Evolutionary conservation across 2,888 invertebrate genomes (phyloP).

Genomic region (Rhorus exstirpatorius): DNA sequence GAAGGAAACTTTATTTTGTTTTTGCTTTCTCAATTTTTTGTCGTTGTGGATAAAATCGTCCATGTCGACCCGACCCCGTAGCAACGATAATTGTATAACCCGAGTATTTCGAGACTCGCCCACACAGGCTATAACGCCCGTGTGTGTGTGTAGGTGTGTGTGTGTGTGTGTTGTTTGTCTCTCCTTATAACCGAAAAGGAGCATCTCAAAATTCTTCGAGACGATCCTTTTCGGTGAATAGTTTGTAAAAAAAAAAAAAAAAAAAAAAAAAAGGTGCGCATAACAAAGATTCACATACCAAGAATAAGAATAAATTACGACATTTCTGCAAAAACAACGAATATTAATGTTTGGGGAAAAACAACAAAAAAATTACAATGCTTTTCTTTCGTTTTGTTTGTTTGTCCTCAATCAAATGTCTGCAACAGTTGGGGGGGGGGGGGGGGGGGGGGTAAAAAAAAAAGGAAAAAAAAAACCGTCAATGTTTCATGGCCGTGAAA

Average conservation of each 20-base stretch:
- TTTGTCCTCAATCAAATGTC: conserved; percentile 51
- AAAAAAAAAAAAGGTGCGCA: conserved; percentile 59
- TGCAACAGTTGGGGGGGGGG: conserved; percentile 58
- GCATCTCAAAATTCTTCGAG: conserved; percentile 44
- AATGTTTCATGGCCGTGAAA: conserved; percentile 66
- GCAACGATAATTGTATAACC: conserved; percentile 9
- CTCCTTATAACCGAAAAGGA: conserved; percentile 26
- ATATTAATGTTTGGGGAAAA: conserved; percentile 10
- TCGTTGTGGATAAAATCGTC: neutral
- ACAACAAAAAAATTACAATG: conserved; percentile 40
- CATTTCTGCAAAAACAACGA: conserved; percentile 57
- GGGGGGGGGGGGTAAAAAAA: neutral
- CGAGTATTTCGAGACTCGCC: conserved; percentile 44
- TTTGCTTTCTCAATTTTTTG: neutral
- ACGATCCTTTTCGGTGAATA: conserved; percentile 40
- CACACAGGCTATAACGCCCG: neutral
- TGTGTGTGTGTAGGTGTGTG: conserved; percentile 3
- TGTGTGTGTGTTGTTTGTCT: conserved; percentile 2
- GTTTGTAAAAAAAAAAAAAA: neutral
- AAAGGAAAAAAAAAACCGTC: conserved; percentile 58
- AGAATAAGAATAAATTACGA: conserved; percentile 52
- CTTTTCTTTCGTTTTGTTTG: conserved; percentile 44
- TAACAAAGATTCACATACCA: conserved; percentile 66
- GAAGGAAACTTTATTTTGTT: neutral
- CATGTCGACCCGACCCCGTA: neutral